A percentile compares a stretch with the other conserved stretches of the same genome.
phyloP scores from a whole-genome alignment of 2,888 invertebrate species.

The Metacarcinus magister region DNA sequence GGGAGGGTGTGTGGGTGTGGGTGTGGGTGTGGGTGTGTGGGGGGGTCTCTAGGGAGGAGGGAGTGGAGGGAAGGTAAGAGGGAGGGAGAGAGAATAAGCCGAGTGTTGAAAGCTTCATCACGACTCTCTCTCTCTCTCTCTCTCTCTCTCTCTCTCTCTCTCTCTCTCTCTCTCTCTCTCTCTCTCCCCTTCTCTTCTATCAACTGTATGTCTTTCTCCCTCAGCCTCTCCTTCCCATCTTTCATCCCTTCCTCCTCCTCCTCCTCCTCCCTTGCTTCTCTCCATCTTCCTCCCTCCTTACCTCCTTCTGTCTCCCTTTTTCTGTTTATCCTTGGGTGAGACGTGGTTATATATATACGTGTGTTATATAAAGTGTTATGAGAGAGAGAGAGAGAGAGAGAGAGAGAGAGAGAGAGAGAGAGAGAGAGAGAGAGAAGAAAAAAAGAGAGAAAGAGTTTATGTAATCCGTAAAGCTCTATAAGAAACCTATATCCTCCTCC shows the following conservation, averaged over 20 bases:
- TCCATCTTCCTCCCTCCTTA: background rate
- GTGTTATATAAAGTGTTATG: background rate
- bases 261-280: background rate
- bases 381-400: constrained; percentile 14
- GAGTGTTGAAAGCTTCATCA: background rate
- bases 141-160: constrained; percentile 32
- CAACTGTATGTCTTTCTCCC: background rate
- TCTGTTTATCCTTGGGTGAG: no score
- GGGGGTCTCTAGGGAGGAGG: background rate
- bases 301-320: background rate
- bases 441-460: constrained; percentile 7
- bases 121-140: constrained; percentile 45
- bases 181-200: background rate
- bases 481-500: background rate
- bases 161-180: constrained; percentile 26
- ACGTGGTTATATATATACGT: no score
- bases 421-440: background rate
- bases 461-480: background rate
- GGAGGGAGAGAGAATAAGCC: background rate
- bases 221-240: constrained; percentile 9
- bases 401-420: constrained; percentile 57
- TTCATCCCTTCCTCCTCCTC: background rate
- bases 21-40: background rate
- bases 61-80: background rate
- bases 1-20: background rate